Evolutionary conservation across 37 sponge, comb jelly and placozoan genomes (phyloP), one percentile per base, ranked within the genome.

Genomic region (Lycopodina hypogea): DNA sequence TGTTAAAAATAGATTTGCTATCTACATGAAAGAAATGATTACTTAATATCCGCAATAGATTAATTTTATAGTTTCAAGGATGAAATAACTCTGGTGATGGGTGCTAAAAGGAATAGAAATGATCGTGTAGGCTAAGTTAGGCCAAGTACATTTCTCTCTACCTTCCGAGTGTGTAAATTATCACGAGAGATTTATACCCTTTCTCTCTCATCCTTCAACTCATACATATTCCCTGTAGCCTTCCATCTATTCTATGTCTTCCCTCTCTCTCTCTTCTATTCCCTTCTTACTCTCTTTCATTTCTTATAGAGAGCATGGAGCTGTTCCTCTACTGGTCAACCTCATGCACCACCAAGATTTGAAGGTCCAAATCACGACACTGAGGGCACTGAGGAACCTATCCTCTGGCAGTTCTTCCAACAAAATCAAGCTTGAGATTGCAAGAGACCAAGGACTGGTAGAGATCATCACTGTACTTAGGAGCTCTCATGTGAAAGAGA

Each of bases 341-440:
- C 84, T 86, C 37, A 74, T 95, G 0, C 74, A 81, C 6, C 68
- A 79, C 67, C 30, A 50, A 0, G 88, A 95, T 21, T 68, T 42
- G 11, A 83, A 67, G 77, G 93, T 92, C 7, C 84, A 82, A 41
- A 74, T 88, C 51, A 75, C 95, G 1, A 83, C 84, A 14, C 82
- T 93, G 57, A 93, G 93, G 6, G 95, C 96, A 0, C 84, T 97
- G 45, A 79, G 90, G 72, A 97, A 97, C 87, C 88, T 97, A 40
- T 92, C 89, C 50, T 97, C 72, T 72, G 97, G 97, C 23, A 53
- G 90, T 8, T 58, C 48, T 26, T 92, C 89, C 56, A 88, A 92
- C 52, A 68, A 68, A 26, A 97, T 91, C 81, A 92, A 94, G 83
- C 60, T 81, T 34, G 55, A 42, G 29, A 93, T 93, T 0, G 56